Evolutionary conservation across 2,113 vertebrate species (phyloP).

Genomic region (Rhynchomys soricoides): DNA sequence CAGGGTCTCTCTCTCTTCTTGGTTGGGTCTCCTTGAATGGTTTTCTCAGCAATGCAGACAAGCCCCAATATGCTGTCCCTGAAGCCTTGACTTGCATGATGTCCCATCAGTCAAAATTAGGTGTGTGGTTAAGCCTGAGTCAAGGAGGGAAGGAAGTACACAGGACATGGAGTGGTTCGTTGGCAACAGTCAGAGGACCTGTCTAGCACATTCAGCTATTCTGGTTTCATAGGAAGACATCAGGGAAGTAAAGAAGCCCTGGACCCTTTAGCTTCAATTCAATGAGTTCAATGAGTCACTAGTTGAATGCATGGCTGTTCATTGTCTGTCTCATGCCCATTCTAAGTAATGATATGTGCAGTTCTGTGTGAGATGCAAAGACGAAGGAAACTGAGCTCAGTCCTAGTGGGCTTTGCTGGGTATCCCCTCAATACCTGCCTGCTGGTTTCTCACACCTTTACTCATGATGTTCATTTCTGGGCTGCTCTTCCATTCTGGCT

Average conservation of each 20-base stretch:
- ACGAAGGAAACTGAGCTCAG: neutral
- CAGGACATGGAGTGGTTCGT: neutral
- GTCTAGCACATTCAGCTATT: neutral
- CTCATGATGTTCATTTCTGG: neutral
- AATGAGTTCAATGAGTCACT: neutral
- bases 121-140: neutral
- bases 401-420: neutral
- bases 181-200: neutral
- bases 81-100: neutral
- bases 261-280: rapidly evolving
- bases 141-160: neutral
- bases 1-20: neutral
- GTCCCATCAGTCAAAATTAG: neutral
- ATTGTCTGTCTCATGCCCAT: neutral
- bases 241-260: neutral
- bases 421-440: neutral
- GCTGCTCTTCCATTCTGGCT: neutral
- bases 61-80: neutral
- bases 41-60: neutral
- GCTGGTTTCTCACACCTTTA: neutral
- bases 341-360: neutral
- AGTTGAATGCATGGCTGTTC: neutral
- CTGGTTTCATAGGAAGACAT: neutral
- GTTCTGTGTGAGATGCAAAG: neutral
- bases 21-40: neutral